Base-by-base conservation (phyloP, 2,888 invertebrate species). In the Cylloceria caligata region DNA sequence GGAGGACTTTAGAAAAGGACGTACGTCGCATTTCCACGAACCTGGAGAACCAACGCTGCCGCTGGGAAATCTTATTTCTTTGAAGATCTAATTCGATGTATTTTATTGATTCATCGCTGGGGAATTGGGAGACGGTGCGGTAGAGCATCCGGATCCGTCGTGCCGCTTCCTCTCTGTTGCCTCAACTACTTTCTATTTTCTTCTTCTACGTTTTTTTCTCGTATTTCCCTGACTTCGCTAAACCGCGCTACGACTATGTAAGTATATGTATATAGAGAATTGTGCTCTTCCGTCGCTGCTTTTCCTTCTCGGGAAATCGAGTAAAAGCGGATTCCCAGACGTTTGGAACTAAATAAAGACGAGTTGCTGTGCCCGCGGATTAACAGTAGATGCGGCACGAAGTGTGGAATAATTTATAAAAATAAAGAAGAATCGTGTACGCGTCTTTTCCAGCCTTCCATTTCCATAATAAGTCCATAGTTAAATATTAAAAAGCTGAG, bases 31-130 rank as follows among this genome's bases (percentile, higher is more conserved):
- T 78, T 60, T 42, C 71, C 45, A 16, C 45, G 34, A 60, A 45
- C 34, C 45, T 19, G 9, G 5, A 21, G 55, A 60, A 60, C 13
- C 71, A 21, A n/a, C 83, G 83, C 79, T 65, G 81, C 90, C 89
- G 85, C 77, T 90, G 90, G 91, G 91, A 91, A 91, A 91, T 91
- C 91, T 90, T 89, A 88, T 89, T 88, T 88, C 87, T 85, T 86
- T 86, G 82, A 84, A 85, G 84, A 88, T 86, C 87, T 88, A 90
- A 88, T 90, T 89, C 88, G 85, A 89, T 87, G 88, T 88, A 88
- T 86, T 88, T 88, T 88, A 88, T 90, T 88, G 89, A 88, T 88
- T 87, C 87, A 83, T 85, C 83, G 65, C 78, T 36, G 72, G 77
- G 87, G 87, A 87, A 83, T 86, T 64, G 52, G 81, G 62, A 80